phyloP scores from a whole-genome alignment of 2,113 vertebrate species.

The Atlantisia rogersi region DNA sequence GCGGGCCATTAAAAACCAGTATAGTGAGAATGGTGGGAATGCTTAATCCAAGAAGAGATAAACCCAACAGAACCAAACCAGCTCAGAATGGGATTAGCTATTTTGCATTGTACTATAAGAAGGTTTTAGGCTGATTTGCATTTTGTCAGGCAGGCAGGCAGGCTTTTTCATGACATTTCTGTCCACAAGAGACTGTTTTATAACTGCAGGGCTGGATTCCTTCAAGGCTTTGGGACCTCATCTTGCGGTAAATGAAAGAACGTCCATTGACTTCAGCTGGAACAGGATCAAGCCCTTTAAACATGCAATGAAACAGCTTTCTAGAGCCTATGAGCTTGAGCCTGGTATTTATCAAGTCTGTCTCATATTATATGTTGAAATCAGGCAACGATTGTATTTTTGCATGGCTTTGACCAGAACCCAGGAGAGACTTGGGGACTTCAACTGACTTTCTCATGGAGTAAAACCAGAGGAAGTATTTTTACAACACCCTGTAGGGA shows the following conservation, averaged over 20 bases:
- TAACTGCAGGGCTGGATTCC: slow-evolving; percentile 6
- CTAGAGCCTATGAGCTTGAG: slow-evolving; percentile 54
- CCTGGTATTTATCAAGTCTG: slow-evolving; percentile 38
- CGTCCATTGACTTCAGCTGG: slow-evolving; percentile 45
- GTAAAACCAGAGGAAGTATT: slow-evolving; percentile 22
- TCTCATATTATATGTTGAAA: slow-evolving; percentile 53
- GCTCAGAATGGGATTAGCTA: not conserved
- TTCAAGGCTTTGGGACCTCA: not conserved
- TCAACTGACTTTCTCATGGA: slow-evolving; percentile 39
- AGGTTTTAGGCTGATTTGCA: not conserved
- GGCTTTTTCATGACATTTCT: not conserved
- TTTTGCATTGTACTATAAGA: not conserved
- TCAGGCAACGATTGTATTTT: slow-evolving; percentile 55
- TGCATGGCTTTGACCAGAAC: slow-evolving; percentile 38
- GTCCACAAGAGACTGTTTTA: not conserved
- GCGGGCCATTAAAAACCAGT: not conserved
- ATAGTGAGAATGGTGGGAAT: not conserved
- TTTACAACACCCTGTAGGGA: not conserved
- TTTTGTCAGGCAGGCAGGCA: not conserved
- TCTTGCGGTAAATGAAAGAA: slow-evolving; percentile 7
- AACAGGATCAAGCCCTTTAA: slow-evolving; percentile 47
- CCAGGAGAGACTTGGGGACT: not conserved
- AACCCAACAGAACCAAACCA: not conserved
- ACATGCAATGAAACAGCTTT: slow-evolving; percentile 2
- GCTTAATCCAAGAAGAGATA: not conserved